Base-by-base conservation (phyloP, 2,888 invertebrate genomes). In the Agrypnus murinus region DNA sequence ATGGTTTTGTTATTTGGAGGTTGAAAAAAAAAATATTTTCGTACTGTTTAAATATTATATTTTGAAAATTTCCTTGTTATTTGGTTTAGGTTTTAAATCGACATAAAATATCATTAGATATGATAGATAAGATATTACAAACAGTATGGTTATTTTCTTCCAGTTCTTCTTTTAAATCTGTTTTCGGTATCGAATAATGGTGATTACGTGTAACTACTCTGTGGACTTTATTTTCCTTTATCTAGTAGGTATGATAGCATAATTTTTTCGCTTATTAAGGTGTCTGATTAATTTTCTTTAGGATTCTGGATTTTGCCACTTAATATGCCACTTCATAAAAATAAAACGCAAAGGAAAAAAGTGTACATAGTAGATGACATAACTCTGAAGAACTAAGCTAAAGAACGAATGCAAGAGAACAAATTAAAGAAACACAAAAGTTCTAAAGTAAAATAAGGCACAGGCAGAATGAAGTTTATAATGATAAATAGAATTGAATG, bases 191-290 rank as follows among this genome's bases (percentile, higher is more conserved):
- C 38, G 67, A 34, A 8, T 59, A 36, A 48, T 67, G 67, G 0
- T 60, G 1, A 14, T 38, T 60, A 8, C 36, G 46, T 2, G 60
- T 50, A 9, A 67, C 67, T 9, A 67, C 60, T 31, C 67, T 48
- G 40, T 60, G 60, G 8, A 60, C 19, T 15, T 48, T 48, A 34
- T 67, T 32, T 53, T 59, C 34, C n/a, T n/a, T n/a, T n/a, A n/a
- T n/a, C n/a, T n/a, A n/a, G n/a, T n/a, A n/a, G n/a, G n/a, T n/a
- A n/a, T n/a, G n/a, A n/a, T n/a, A n/a, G n/a, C n/a, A n/a, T n/a
- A n/a, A n/a, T n/a, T n/a, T n/a, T n/a, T n/a, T n/a, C n/a, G n/a
- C n/a, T n/a, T n/a, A n/a, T n/a, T n/a, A n/a, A n/a, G n/a, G n/a
- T n/a, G 19, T n/a, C 46, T 60, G 34, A 15, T 25, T 45, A 10